Evolutionary conservation across 2,888 invertebrate genomes (phyloP), one percentile per base, ranked within the genome.

Genomic region (Gortyna flavago): DNA sequence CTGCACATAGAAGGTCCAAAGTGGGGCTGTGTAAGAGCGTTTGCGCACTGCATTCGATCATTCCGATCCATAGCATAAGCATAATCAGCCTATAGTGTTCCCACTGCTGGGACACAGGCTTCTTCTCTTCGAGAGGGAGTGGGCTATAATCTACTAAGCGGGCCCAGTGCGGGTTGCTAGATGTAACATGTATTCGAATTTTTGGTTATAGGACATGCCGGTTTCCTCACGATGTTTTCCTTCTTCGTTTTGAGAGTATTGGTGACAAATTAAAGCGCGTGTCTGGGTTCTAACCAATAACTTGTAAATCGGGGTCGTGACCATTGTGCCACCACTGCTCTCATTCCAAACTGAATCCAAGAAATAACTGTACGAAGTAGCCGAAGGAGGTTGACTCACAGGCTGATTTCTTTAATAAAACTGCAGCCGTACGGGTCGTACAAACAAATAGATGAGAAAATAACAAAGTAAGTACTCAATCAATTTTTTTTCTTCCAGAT

Each of bases 401-500:
- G 1, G 18, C 1, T 35, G 1, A 44, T 35, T 62, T 0, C 38
- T 32, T 62, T 1, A 9, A n/a, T 11, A 65, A 16, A n/a, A 38
- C 29, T 41, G 21, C 29, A 21, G 11, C 29, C 2, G 4, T 25
- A 48, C 18, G 25, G 54, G 54, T 38, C 44, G 44, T 54, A 25
- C 51, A 54, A 44, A 9, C 5, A 16, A 25, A 48, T 16, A 21
- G 11, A 29, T 44, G 21, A 44, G 29, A 66, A 41, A 29, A 1
- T 29, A 29, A 29, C 0, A 44, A 66, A 66, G 16, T 18, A 18
- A n/a, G 5, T 18, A 25, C 51, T 54, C 25, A 18, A 66, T 41
- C n/a, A n/a, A n/a, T 6, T 9, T 38, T 29, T n/a, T 66, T 59
- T 25, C 9, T 80, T 77, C 8, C 79, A 88, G 87, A 69, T 78